Base-by-base conservation (phyloP, 2,113 vertebrate genomes). In the Stictonetta naevosa region DNA sequence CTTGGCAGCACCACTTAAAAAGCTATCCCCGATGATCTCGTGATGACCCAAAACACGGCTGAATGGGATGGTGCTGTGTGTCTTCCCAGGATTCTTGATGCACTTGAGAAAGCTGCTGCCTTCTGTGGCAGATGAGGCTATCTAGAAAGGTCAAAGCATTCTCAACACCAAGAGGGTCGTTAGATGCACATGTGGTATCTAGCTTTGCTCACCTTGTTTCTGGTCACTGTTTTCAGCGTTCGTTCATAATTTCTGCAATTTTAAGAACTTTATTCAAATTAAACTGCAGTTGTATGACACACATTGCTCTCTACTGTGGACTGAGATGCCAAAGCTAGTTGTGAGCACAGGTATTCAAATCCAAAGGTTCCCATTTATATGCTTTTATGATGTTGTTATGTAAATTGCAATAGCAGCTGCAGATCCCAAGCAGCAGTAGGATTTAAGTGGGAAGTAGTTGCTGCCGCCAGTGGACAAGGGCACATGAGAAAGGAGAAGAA, bases 21-120 rank as follows among this genome's bases (percentile, higher is more conserved):
- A 67, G 29, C 34, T 10, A 1, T 60, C 73, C 67, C 67, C 36
- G 1, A 0, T 4, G 16, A 9, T 28, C 40, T 58, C 12, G 0
- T 20, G 15, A 15, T 46, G 68, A 25, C 40, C 40, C 6, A 3
- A 14, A 34, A 10, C 16, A n/a, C 16, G 8, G n/a, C 2, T 29
- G 44, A 6, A 26, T 13, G 34, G 42, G 69, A 23, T 90, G 34
- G 25, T 60, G 26, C 34, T 64, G 19, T 52, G n/a, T 18, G 21
- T 31, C 8, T 13, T 33, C 31, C 48, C 48, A 33, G 11, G 10
- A 14, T 31, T 79, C 26, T 17, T 40, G 22, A 23, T 80, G 42
- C 26, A 4, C 29, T 42, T 18, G 34, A 7, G 56, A 33, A 20
- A 14, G 40, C 42, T 36, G 25, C 34, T 28, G 38, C n/a, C 34